These are phyloP conservation scores for Rhinolophus ferrumequinum DNA, from an alignment of 2,113 vertebrate genomes.

Conservation along the genomic window DNA sequence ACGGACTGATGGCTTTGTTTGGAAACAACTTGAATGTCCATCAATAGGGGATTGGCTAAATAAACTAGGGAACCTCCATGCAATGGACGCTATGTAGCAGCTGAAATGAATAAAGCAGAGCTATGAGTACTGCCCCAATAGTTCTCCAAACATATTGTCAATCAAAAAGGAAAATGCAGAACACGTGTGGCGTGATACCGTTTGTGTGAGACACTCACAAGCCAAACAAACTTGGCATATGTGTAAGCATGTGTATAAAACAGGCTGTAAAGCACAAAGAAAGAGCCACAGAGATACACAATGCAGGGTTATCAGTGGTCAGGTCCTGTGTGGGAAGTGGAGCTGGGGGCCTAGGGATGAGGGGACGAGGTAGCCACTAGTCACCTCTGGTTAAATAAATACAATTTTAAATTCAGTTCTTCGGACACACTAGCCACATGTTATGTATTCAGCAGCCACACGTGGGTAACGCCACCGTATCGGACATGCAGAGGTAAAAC, in stretches of 20 bases:
- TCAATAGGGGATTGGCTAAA: neutral
- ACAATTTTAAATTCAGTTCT: neutral
- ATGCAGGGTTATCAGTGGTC: fast-evolving
- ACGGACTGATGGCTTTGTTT: neutral
- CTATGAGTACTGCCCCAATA: fast-evolving
- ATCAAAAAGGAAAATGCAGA: neutral
- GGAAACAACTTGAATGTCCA: neutral
- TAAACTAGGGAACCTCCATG: neutral
- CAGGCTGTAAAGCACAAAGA: neutral
- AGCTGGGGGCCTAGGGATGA: neutral
- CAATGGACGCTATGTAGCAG: neutral
- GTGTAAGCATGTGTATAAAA: neutral
- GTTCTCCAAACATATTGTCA: neutral
- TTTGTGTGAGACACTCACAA: neutral
- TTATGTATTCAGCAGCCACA: neutral
- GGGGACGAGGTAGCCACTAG: neutral
- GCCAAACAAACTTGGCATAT: neutral
- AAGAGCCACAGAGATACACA: neutral
- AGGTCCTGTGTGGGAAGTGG: neutral
- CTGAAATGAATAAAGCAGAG: neutral
- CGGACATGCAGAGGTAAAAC: neutral
- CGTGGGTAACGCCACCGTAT: neutral
- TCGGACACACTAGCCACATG: neutral
- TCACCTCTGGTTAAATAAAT: neutral
- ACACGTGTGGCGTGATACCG: fast-evolving